Conservation (phyloP, 2,888 invertebrate species). For the Oscheius myriophilus region DNA sequence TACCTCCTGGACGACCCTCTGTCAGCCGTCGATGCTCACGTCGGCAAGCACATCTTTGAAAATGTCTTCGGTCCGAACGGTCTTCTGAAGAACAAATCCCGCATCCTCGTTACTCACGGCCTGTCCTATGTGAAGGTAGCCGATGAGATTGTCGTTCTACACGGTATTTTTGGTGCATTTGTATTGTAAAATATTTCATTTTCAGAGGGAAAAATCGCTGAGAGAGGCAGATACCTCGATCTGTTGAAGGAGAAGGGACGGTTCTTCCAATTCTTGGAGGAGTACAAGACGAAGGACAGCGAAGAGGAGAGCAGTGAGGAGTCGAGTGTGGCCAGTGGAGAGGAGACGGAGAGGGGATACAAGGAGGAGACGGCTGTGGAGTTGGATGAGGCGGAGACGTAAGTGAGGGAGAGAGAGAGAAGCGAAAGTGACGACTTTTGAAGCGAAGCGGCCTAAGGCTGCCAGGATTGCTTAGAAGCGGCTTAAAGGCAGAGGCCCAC, state of each 20-base stretch:
- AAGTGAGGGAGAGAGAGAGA: no score
- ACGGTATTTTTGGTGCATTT: constrained; percentile 67
- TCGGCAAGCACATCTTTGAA: constrained; percentile 91
- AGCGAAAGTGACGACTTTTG: no score
- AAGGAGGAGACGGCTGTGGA: constrained; percentile 1
- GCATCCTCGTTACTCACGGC: constrained; percentile 92
- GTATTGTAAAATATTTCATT: background rate
- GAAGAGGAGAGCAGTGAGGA: constrained; percentile 13
- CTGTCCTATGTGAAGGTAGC: constrained; percentile 90
- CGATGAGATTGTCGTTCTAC: constrained; percentile 88
- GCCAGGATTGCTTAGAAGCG: no score
- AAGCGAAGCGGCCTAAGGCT: no score
- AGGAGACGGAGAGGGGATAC: constrained; percentile 8
- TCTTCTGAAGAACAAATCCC: constrained; percentile 77
- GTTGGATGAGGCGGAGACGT: constrained; percentile 14
- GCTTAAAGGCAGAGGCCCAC: no score
- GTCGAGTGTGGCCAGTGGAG: constrained; percentile 1
- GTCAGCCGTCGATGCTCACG: constrained; percentile 95
- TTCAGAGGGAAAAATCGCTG: constrained; percentile 83
- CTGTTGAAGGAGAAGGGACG: constrained; percentile 81
- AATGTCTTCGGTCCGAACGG: constrained; percentile 84
- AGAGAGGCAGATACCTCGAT: constrained; percentile 88
- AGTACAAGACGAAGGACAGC: constrained; percentile 34
- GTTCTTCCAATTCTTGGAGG: constrained; percentile 62
- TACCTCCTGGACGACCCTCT: constrained; percentile 94